Conservation (phyloP, 2,888 invertebrate genomes). For the Formica aserva region DNA sequence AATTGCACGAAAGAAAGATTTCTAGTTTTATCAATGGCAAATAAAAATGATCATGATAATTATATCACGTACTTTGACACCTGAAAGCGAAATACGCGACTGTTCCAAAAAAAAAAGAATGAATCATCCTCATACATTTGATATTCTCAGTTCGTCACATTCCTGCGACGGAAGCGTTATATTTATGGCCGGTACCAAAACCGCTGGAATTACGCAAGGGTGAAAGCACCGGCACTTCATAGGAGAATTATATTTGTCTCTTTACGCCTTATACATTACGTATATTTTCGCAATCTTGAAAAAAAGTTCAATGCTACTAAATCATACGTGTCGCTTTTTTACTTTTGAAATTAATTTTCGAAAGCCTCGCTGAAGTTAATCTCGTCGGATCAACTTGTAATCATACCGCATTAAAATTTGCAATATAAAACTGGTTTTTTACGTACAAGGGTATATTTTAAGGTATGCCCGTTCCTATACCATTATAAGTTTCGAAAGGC, state of each 20-base stretch:
- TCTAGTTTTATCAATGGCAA: not conserved
- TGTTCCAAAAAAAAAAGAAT: conserved; percentile 41
- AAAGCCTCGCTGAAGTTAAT: conserved; percentile 18
- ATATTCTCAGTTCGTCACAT: conserved; percentile 68
- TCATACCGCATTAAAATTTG: conserved; percentile 3
- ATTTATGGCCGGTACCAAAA: conserved; percentile 77
- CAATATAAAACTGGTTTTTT: conserved; percentile 2
- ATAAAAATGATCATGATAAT: not conserved
- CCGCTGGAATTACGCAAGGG: conserved; percentile 78
- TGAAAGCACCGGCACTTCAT: conserved; percentile 77
- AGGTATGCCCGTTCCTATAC: not conserved
- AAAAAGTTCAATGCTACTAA: not conserved
- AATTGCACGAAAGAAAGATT: not conserved
- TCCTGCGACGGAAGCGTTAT: conserved; percentile 81
- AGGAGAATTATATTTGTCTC: conserved; percentile 76
- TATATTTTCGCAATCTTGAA: conserved; percentile 8
- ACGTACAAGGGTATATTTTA: not conserved
- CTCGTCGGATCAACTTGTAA: not conserved
- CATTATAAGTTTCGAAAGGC: not conserved
- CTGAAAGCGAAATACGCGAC: conserved; percentile 44
- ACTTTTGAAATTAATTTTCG: conserved; percentile 7
- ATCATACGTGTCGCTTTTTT: conserved; percentile 6
- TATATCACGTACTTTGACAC: not conserved
- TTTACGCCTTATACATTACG: not conserved
- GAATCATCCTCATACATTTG: conserved; percentile 57